Evolutionary conservation across 2,888 invertebrate genomes (phyloP), one percentile per base, ranked within the genome.

Genomic region (Drosophila merina): DNA sequence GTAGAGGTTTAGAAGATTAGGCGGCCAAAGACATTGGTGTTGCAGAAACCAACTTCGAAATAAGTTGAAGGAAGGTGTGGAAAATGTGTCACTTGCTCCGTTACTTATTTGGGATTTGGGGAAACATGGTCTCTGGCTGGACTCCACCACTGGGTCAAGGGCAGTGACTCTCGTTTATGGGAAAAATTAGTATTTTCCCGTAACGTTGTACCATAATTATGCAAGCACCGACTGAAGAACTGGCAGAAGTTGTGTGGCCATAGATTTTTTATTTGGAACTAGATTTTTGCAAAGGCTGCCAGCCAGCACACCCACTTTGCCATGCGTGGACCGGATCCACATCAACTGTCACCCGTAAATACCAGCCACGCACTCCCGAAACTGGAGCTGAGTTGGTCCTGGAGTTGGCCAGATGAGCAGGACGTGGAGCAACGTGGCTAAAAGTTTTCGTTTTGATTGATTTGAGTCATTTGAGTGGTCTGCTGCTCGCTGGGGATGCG

Each of bases 261-360:
- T 60, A 59, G 60, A 60, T 60, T 59, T 59, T 60, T 60, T 60
- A 60, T 60, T 59, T 60, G 10, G 25, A 59, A 60, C 2, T 20
- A 2, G 1, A 20, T 20, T 20, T 20, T 20, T 20, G 20, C 20
- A 60, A 38, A 5, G 28, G 28, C 28, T 40, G 60, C 60, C 28
- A 30, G 10, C 10, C 6, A 30, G 12, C 9, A 14, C 30, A 42
- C 30, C 30, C 30, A 30, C 7, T 9, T 9, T 2, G n/a, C 6
- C 36, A n/a, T n/a, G 12, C 40, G 2, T 4, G 26, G 6, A 60
- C 60, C 47, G 26, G 6, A 60, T 60, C 60, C 60, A 59, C 60
- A 59, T 60, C 60, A 60, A 60, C 59, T 60, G 60, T 59, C 60
- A 59, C 59, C 45, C 59, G 57, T 44, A 59, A 59, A 59, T 59